Conservation (phyloP, 2,113 vertebrate genomes). For the Cisticola juncidis region DNA sequence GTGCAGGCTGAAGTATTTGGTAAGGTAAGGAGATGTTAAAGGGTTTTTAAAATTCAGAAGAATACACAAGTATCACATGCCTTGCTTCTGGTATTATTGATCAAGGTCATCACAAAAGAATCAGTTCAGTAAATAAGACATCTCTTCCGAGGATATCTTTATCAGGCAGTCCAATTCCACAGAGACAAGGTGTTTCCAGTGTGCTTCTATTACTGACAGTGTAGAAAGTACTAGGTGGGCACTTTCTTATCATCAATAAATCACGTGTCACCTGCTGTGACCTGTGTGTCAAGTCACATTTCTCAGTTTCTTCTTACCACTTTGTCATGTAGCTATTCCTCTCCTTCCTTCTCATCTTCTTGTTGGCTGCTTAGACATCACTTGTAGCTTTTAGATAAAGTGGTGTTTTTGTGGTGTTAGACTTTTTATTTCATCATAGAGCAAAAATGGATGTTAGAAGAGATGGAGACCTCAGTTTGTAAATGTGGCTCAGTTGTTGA, state of each 20-base stretch:
- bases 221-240: not conserved
- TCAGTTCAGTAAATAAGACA: conserved; percentile 24
- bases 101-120: conserved; percentile 21
- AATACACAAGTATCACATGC: not conserved
- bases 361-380: not conserved
- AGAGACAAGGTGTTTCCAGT: not conserved
- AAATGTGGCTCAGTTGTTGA: not conserved
- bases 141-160: conserved; percentile 10
- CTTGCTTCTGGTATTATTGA: not conserved
- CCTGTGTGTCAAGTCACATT: not conserved
- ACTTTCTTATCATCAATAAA: not conserved
- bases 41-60: conserved; percentile 10
- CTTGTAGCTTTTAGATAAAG: not conserved
- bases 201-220: not conserved
- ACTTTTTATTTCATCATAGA: not conserved
- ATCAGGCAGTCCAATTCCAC: not conserved
- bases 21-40: not conserved
- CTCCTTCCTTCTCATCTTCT: not conserved
- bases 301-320: not conserved
- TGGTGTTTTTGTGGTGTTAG: not conserved
- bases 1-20: not conserved
- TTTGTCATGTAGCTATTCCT: not conserved
- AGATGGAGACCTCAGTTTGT: not conserved
- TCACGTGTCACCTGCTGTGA: not conserved
- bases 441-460: not conserved